Evolutionary conservation across 2,797 vertebrate species (phyloP).

Genomic region (Lerista edwardsae): DNA sequence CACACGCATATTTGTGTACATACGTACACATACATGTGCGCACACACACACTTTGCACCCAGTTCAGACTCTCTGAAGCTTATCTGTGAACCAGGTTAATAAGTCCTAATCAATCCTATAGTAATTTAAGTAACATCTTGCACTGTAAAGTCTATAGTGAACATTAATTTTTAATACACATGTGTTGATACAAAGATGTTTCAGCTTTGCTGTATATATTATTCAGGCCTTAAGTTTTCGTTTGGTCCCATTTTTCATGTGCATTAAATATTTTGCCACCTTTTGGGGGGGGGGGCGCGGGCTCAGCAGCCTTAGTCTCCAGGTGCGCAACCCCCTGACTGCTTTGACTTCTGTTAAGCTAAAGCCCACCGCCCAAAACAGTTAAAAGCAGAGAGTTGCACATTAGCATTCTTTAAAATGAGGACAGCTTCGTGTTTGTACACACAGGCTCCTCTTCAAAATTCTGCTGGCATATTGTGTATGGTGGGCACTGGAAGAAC

Average conservation of each 20-base stretch:
- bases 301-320: neutral
- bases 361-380: neutral
- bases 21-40: too few species aligned
- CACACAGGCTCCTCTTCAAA: constrained; percentile 78
- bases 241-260: neutral
- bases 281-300: too few species aligned
- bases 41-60: too few species aligned
- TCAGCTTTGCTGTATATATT: neutral
- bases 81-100: too few species aligned
- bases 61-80: too few species aligned
- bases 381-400: constrained; percentile 66
- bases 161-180: neutral
- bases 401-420: constrained; percentile 66
- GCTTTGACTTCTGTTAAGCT: constrained; percentile 12
- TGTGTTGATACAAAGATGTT: neutral
- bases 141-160: neutral
- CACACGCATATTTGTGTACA: too few species aligned
- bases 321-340: neutral
- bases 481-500: constrained; percentile 78
- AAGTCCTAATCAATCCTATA: too few species aligned
- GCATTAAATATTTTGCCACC: neutral
- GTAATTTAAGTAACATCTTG: neutral
- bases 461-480: constrained; percentile 84
- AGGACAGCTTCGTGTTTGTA: constrained; percentile 77
- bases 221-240: neutral